Evolutionary conservation across 1,140 invertebrate species (phyloP).

Genomic region (Acromyrmex charruanus): DNA sequence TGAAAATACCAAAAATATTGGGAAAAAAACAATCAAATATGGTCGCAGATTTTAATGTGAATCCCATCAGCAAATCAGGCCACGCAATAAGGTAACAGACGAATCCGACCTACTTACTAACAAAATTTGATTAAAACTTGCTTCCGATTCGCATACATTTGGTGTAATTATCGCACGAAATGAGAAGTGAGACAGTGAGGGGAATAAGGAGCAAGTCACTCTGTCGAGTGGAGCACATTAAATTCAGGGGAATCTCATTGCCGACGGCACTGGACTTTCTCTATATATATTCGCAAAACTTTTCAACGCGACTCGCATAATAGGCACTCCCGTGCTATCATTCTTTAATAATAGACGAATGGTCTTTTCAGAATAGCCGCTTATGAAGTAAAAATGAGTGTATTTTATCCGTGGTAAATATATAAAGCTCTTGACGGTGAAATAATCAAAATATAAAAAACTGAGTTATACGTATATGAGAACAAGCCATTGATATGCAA

Average conservation of each 20-base stretch:
- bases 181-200: slow-evolving; percentile 36
- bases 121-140: slow-evolving; percentile 71
- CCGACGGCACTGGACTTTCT: slow-evolving; percentile 29
- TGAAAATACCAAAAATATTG: slow-evolving; percentile 14
- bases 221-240: slow-evolving; percentile 49
- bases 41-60: neutral
- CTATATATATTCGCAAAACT: slow-evolving; percentile 50
- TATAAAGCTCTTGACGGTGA: neutral
- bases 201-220: slow-evolving; percentile 61
- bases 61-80: neutral
- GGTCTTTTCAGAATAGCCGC: slow-evolving; percentile 11
- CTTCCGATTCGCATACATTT: slow-evolving; percentile 66
- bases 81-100: slow-evolving; percentile 7
- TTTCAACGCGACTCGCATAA: slow-evolving; percentile 56
- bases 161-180: slow-evolving; percentile 61
- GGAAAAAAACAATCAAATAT: neutral
- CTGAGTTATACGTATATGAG: neutral
- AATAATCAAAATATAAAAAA: slow-evolving; percentile 10
- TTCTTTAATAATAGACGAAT: slow-evolving; percentile 51
- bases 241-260: slow-evolving; percentile 61
- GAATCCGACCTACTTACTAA: slow-evolving; percentile 57
- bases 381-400: neutral
- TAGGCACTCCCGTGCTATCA: slow-evolving; percentile 55
- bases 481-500: neutral
- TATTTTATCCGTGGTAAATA: slow-evolving; percentile 15